Conservation (phyloP, 2,113 vertebrate species). For the Phaethon lepturus region DNA sequence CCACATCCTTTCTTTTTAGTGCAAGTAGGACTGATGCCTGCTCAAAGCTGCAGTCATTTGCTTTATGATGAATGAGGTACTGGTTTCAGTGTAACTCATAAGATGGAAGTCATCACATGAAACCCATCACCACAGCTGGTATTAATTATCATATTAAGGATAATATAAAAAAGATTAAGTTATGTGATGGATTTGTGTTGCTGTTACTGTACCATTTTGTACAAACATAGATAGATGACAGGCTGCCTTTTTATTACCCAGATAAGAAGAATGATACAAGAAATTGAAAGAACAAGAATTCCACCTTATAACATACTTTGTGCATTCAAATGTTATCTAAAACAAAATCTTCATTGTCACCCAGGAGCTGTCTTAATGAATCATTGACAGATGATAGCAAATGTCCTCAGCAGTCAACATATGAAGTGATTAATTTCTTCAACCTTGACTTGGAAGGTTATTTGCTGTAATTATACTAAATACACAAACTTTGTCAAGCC, state of each 20-base stretch:
- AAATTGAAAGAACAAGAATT: neutral
- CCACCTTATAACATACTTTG: neutral
- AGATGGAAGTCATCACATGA: neutral
- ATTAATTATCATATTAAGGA: neutral
- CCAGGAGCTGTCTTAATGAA: neutral
- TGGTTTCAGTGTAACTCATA: neutral
- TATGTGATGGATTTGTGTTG: neutral
- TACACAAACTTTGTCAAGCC: neutral
- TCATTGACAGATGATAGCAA: neutral
- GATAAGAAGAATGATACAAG: neutral
- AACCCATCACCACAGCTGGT: neutral
- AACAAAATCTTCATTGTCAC: neutral
- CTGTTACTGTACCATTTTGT: neutral
- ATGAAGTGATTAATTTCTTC: slow-evolving; percentile 20
- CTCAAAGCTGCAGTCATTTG: neutral
- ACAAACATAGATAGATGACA: neutral
- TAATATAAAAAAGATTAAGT: neutral
- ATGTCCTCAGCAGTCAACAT: slow-evolving; percentile 3
- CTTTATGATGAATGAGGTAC: neutral
- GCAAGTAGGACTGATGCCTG: neutral
- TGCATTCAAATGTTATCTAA: neutral
- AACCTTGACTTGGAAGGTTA: neutral
- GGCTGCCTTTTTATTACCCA: neutral
- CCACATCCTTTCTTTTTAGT: neutral
- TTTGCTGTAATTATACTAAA: slow-evolving; percentile 2